A percentile compares a stretch with the other conserved stretches of the same genome.
Conservation (phyloP, 2,113 vertebrate genomes). For the Epinephelus lanceolatus region DNA sequence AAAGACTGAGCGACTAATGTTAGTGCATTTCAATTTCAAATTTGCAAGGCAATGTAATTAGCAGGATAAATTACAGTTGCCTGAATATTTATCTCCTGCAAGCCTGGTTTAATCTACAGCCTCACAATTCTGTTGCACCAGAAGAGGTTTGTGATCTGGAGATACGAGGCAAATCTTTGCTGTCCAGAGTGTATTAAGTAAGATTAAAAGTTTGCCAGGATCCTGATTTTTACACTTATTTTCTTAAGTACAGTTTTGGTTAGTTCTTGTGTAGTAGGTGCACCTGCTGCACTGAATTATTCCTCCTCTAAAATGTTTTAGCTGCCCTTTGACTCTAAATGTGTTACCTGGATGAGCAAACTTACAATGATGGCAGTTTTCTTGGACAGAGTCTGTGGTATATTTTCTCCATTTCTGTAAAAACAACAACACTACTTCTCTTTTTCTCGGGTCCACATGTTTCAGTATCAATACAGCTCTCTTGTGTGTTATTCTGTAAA, state of each 20-base stretch:
- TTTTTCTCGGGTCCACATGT: background rate
- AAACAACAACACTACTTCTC: background rate
- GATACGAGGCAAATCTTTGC: background rate
- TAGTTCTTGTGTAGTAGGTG: too few relatives aligned
- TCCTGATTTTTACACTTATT: background rate
- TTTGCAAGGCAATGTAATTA: constrained; percentile 48
- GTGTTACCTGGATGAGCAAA: background rate
- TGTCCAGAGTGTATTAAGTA: background rate
- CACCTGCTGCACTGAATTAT: background rate
- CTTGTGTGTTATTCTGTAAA: background rate
- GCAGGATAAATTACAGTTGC: constrained; percentile 26
- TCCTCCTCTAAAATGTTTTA: background rate
- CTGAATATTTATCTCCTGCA: constrained; percentile 24
- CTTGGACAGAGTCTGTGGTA: background rate
- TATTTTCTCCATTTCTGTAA: background rate
- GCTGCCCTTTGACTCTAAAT: background rate
- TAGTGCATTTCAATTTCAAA: constrained; percentile 38
- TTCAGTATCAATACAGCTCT: background rate
- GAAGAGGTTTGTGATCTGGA: background rate
- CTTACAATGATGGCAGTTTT: too few relatives aligned
- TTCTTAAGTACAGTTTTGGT: background rate
- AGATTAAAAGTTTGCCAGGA: background rate
- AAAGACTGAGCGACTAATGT: constrained; percentile 22
- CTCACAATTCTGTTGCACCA: background rate
- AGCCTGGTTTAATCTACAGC: background rate